Base-by-base conservation (phyloP, 2,797 vertebrate genomes). In the Siniperca scherzeri region DNA sequence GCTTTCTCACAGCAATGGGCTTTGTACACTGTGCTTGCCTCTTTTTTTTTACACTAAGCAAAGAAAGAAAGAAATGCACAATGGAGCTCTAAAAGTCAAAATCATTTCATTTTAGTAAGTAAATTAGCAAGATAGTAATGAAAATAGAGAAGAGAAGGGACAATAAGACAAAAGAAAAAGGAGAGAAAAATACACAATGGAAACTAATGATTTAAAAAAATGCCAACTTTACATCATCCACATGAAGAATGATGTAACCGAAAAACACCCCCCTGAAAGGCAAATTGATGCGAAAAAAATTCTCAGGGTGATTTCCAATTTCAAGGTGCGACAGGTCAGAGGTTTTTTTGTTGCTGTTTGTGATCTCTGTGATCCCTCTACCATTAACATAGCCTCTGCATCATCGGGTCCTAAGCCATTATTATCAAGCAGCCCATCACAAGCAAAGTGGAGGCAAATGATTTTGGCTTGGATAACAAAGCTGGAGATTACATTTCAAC, bases 391-490 rank as follows among this genome's bases (percentile, higher is more conserved):
- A 82, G 61, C 78, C 82, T 80, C 82, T 36, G 87, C 88, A 90
- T 92, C 77, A 88, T 83, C n/a, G 50, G 64, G 55, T 84, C 72
- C 85, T 89, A 71, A 93, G 87, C 82, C 71, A 30, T 86, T 89
- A 90, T 90, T 93, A 93, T 94, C 91, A 88, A 86, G 86, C 87
- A 89, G 82, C 91, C 83, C 86, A 91, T 94, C 93, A 88, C 88
- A 78, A 79, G 88, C 76, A 91, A 94, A 95, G 93, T 89, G 80
- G 92, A 93, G 90, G 91, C 88, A 93, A 94, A 95, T 95, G 94
- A 94, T 95, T 94, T 85, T 94, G 93, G 93, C 93, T 92, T 89
- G 92, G 92, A 94, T 95, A 96, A 93, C 92, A 93, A 94, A 96
- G 91, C 94, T 93, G 90, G 90, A 93, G 93, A 94, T 94, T 94